phyloP scores from a whole-genome alignment of 1,140 invertebrate species.

The Hycleus phaleratus region DNA sequence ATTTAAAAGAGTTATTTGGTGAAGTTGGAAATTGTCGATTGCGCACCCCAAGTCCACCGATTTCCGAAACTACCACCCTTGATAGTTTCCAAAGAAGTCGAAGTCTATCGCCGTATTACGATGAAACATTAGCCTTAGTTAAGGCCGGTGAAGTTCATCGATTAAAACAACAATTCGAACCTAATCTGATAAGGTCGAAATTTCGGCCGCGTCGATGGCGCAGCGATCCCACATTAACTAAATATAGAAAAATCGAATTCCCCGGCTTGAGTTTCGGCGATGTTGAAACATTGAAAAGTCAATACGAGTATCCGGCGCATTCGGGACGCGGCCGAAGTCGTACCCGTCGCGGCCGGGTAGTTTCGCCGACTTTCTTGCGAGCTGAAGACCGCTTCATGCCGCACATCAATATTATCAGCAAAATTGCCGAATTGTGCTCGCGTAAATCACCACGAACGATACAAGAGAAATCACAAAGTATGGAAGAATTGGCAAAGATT shows the following conservation, averaged over 20 bases:
- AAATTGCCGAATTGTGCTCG: conserved; percentile 57
- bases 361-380: conserved; percentile 53
- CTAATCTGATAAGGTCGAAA: conserved; percentile 36
- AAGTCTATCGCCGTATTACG: conserved; percentile 60
- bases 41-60: conserved; percentile 27
- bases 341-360: conserved; percentile 45
- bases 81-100: conserved; percentile 57
- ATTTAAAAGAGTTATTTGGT: conserved; percentile 71
- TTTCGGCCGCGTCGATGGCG: conserved; percentile 51
- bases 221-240: conserved; percentile 68
- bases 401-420: conserved; percentile 80
- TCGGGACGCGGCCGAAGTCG: conserved; percentile 43
- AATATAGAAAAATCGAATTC: conserved; percentile 45
- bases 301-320: conserved; percentile 47
- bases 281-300: conserved; percentile 52
- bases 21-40: conserved; percentile 42
- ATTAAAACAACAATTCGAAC: conserved; percentile 67
- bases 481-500: conserved; percentile 36
- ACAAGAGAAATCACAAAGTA: conserved; percentile 35
- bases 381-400: conserved; percentile 70
- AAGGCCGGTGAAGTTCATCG: conserved; percentile 67
- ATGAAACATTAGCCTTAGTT: conserved; percentile 59
- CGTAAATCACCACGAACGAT: conserved; percentile 29
- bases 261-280: conserved; percentile 46
- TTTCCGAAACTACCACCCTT: conserved; percentile 46